These are phyloP conservation scores for Drosophila malerkotliana DNA, from an alignment of 1,140 invertebrate species.

Conservation along the genomic window DNA sequence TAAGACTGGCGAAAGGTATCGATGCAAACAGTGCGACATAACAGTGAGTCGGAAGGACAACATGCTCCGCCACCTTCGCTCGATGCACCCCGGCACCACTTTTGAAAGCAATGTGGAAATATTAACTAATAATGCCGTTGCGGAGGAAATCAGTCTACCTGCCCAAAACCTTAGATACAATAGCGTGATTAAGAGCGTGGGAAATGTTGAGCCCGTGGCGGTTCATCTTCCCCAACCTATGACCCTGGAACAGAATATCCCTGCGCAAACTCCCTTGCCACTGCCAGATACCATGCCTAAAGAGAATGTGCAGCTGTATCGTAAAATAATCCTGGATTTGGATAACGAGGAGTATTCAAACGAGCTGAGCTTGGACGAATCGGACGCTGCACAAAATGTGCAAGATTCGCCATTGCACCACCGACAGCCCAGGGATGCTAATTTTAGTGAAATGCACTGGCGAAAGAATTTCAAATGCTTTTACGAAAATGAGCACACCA, in stretches of 20 bases:
- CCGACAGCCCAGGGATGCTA: constrained; percentile 31
- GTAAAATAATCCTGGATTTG: constrained; percentile 74
- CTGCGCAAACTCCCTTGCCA: constrained; percentile 9
- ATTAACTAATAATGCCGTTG: not conserved
- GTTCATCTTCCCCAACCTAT: constrained; percentile 7
- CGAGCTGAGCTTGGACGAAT: constrained; percentile 47
- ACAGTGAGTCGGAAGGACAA: constrained; percentile 87
- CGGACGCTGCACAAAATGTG: constrained; percentile 8
- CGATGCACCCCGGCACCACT: constrained; percentile 85
- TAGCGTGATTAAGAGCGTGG: constrained; percentile 73
- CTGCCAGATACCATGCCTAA: constrained; percentile 47
- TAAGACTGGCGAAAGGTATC: constrained; percentile 85
- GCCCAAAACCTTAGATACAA: constrained; percentile 43
- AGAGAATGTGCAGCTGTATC: constrained; percentile 71
- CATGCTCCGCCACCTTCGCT: constrained; percentile 87
- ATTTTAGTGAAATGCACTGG: constrained; percentile 72
- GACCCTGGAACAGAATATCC: not conserved
- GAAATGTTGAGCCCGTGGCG: constrained; percentile 69
- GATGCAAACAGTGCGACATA: constrained; percentile 86
- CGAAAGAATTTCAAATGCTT: constrained; percentile 66
- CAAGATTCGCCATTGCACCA: constrained; percentile 17
- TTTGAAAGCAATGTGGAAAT: constrained; percentile 53
- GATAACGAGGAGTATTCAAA: constrained; percentile 70
- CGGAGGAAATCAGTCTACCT: not conserved
- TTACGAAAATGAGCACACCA: constrained; percentile 64